Conservation (phyloP, 2,888 invertebrate genomes). For the Ariolimax columbianus region DNA sequence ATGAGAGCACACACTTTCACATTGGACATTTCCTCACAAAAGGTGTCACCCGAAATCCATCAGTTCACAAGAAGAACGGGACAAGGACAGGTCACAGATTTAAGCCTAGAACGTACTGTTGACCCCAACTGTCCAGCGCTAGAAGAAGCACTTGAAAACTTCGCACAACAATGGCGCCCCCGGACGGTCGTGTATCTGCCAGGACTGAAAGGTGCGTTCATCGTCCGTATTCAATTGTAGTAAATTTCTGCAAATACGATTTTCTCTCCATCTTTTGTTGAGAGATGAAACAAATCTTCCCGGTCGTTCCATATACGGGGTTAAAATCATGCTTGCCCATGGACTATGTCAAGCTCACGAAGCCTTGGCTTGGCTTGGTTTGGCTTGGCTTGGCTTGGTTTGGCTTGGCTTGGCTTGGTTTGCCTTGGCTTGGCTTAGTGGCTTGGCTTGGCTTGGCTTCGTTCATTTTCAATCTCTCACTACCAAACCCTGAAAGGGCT, state of each 20-base stretch:
- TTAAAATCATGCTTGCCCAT: no score
- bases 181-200: background rate
- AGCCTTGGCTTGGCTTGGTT: no score
- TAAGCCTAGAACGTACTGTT: background rate
- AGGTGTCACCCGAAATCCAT: background rate
- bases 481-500: no score
- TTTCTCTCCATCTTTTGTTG: background rate
- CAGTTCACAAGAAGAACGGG: background rate
- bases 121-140: background rate
- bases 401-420: no score
- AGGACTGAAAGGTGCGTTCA: background rate
- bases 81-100: slow-evolving; percentile 14
- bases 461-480: no score
- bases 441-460: no score
- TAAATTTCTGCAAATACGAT: slow-evolving; percentile 4
- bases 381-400: no score
- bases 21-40: background rate
- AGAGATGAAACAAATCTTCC: background rate
- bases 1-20: background rate
- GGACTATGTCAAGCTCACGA: no score
- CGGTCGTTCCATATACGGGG: no score
- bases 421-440: no score
- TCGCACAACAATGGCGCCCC: background rate
- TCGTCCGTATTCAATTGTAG: background rate
- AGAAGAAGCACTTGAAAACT: background rate